phyloP scores from a whole-genome alignment of 2,888 invertebrate genomes.

The Iphiclides podalirius region DNA sequence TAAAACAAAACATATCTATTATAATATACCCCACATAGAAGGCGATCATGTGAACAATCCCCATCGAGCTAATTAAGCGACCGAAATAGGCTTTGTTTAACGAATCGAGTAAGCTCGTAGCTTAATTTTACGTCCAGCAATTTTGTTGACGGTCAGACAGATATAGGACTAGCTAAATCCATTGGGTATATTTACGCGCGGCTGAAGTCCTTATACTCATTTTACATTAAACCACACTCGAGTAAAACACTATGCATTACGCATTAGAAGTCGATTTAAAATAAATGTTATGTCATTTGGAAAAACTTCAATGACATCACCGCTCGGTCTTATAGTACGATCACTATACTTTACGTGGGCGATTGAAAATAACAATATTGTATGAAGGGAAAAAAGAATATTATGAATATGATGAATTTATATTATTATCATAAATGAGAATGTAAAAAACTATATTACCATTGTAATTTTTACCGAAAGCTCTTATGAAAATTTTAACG shows the following conservation, averaged over 20 bases:
- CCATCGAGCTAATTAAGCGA: constrained; percentile 13
- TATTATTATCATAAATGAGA: no score
- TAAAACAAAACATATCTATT: no score
- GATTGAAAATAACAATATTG: constrained; percentile 1
- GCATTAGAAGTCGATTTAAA: constrained; percentile 1
- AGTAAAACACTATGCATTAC: not conserved
- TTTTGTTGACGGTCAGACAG: not conserved
- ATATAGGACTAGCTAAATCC: constrained; percentile 16
- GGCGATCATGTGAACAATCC: constrained; percentile 3
- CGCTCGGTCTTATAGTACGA: constrained; percentile 4
- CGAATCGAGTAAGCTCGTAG: constrained; percentile 13
- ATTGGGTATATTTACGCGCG: not conserved
- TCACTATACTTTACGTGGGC: constrained; percentile 7
- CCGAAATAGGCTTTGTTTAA: constrained; percentile 16
- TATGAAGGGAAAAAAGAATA: no score
- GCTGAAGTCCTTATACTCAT: no score
- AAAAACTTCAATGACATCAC: constrained; percentile 19
- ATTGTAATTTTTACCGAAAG: no score
- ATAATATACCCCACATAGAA: no score
- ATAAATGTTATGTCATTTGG: constrained; percentile 12
- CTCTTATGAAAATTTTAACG: no score
- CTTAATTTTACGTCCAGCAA: constrained; percentile 13
- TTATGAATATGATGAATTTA: no score
- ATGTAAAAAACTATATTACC: no score
- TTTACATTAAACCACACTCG: no score